phyloP scores from a whole-genome alignment of 2,797 vertebrate genomes.

The Tinamus major region DNA sequence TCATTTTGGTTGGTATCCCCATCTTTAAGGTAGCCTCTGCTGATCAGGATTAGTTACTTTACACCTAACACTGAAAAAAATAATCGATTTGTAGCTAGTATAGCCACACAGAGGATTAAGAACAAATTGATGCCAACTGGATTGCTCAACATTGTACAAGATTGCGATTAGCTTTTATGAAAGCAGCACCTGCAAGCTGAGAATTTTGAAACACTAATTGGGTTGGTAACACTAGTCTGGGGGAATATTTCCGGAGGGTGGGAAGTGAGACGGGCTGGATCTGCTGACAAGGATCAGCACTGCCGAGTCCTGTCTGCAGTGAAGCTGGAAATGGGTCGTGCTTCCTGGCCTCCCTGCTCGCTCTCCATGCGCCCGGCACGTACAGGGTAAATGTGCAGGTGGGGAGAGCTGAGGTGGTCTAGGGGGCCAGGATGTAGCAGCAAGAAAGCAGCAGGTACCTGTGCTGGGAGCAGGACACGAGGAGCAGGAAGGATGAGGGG shows the following conservation, averaged over 20 bases:
- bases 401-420: not conserved
- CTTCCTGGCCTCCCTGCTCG: not conserved
- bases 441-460: not conserved
- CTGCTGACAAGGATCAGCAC: not conserved
- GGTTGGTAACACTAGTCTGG: not conserved
- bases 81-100: not conserved
- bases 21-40: not conserved
- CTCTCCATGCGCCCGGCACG: not conserved
- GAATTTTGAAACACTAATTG: slow-evolving; percentile 46
- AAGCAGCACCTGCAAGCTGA: slow-evolving; percentile 49
- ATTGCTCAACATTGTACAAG: slow-evolving; percentile 29
- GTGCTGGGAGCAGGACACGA: not conserved
- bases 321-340: not conserved
- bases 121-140: slow-evolving; percentile 1
- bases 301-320: not conserved
- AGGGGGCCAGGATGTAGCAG: not conserved
- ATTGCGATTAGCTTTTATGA: not conserved
- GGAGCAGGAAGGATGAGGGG: not conserved
- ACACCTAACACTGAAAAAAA: not conserved
- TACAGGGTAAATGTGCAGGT: not conserved
- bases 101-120: not conserved
- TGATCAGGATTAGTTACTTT: slow-evolving; percentile 19
- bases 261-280: not conserved
- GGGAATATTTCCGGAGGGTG: not conserved
- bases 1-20: not conserved